A percentile compares a stretch with the other conserved stretches of the same genome.
phyloP scores from a whole-genome alignment of 2,797 vertebrate species.

The Phataginus tricuspis region DNA sequence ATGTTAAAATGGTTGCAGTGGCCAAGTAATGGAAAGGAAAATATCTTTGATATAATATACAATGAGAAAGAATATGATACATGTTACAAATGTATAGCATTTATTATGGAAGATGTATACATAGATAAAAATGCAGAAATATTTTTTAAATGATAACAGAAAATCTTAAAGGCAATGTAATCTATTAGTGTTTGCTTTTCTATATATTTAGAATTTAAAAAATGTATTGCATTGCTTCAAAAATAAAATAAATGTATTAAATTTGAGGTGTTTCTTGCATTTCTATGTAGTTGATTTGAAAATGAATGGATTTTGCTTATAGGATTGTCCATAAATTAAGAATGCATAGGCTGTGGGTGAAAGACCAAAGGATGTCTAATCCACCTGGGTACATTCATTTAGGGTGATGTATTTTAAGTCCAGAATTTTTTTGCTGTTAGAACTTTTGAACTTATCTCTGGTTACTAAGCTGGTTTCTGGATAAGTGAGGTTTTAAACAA shows the following conservation, averaged over 20 bases:
- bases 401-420: background rate
- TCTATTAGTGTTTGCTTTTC: background rate
- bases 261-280: background rate
- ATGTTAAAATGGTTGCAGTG: background rate
- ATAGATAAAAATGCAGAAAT: background rate
- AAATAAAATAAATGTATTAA: background rate
- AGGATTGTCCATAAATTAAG: background rate
- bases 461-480: background rate
- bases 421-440: background rate
- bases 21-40: background rate
- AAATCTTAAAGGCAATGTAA: background rate
- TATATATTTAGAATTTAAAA: background rate
- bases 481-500: background rate
- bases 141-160: background rate
- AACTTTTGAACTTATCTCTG: background rate
- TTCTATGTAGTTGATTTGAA: background rate
- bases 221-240: background rate
- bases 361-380: background rate
- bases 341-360: background rate
- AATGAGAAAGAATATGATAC: background rate
- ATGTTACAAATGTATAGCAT: background rate
- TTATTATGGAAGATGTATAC: background rate
- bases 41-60: background rate
- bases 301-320: background rate
- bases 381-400: background rate